Evolutionary conservation across 2,113 vertebrate genomes (phyloP).

Genomic region (Pleuronectes platessa): DNA sequence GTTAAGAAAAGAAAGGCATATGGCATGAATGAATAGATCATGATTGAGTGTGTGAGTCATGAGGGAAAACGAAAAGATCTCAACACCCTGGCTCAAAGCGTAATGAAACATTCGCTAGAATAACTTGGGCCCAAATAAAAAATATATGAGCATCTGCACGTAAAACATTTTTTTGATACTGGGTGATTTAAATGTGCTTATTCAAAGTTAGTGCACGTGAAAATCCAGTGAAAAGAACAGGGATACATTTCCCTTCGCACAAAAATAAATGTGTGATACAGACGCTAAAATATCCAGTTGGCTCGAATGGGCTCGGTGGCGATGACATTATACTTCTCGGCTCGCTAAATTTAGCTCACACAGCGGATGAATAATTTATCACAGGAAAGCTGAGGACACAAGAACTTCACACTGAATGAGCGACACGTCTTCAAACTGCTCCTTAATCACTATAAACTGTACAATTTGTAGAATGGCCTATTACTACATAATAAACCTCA

Average conservation of each 20-base stretch:
- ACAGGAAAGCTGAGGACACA: conserved; percentile 64
- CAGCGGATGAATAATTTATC: conserved; percentile 79
- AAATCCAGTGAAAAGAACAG: conserved; percentile 12
- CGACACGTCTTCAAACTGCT: conserved; percentile 34
- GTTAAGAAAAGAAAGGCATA: background rate
- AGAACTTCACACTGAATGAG: conserved; percentile 57
- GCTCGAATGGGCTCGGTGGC: conserved; percentile 36
- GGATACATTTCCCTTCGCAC: conserved; percentile 4
- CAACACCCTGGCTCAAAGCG: background rate
- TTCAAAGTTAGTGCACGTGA: background rate
- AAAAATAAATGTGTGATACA: conserved; percentile 40
- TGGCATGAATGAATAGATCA: background rate
- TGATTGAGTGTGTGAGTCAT: background rate
- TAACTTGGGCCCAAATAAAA: conserved; percentile 1
- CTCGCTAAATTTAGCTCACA: conserved; percentile 75
- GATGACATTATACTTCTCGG: conserved; percentile 65
- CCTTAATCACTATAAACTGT: background rate
- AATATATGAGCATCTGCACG: conserved; percentile 36
- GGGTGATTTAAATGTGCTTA: conserved; percentile 9
- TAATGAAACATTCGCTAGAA: background rate
- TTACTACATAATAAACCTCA: conserved; percentile 7
- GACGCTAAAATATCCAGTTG: conserved; percentile 49
- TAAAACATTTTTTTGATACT: conserved; percentile 11
- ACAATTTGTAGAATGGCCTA: conserved; percentile 28
- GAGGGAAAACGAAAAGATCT: background rate